Percentiles rank a stretch among this genome's conserved stretches.
Conservation (phyloP, 2,888 invertebrate species). For the Beris morrisii region DNA sequence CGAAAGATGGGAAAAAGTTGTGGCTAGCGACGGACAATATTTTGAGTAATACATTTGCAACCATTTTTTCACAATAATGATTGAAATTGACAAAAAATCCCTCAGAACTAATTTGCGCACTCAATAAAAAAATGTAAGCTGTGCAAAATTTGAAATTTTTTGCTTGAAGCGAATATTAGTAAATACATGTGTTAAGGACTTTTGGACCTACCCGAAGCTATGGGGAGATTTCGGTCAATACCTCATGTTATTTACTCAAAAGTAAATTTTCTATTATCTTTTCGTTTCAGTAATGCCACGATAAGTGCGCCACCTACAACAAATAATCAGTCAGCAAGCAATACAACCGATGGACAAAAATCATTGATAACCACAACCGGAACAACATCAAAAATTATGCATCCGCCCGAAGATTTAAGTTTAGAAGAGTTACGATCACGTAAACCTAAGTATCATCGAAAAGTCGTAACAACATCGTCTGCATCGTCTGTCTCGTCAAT, state of each 20-base stretch:
- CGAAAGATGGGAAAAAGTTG: too few relatives aligned
- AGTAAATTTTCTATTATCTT: slow-evolving; percentile 11
- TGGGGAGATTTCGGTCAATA: too few relatives aligned
- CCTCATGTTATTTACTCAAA: neutral
- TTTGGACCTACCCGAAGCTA: too few relatives aligned
- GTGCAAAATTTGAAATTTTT: too few relatives aligned
- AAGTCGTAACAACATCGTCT: slow-evolving; percentile 50
- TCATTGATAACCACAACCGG: slow-evolving; percentile 72
- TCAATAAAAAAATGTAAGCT: too few relatives aligned
- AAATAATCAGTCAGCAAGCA: slow-evolving; percentile 44
- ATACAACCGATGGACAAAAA: slow-evolving; percentile 45
- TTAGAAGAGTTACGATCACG: slow-evolving; percentile 80
- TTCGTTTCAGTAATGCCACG: slow-evolving; percentile 65
- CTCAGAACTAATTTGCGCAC: too few relatives aligned
- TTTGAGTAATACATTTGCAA: too few relatives aligned
- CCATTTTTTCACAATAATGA: too few relatives aligned
- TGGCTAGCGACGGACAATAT: too few relatives aligned
- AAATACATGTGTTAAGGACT: too few relatives aligned
- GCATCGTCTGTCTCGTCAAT: slow-evolving; percentile 42
- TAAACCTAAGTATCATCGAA: slow-evolving; percentile 66
- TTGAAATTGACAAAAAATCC: too few relatives aligned
- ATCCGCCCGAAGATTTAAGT: slow-evolving; percentile 91
- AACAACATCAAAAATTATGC: slow-evolving; percentile 86
- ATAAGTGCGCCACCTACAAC: slow-evolving; percentile 74
- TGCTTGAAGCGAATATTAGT: too few relatives aligned